Percentiles rank a stretch among this genome's conserved stretches.
Evolutionary conservation across 2,888 invertebrate species (phyloP).

Genomic region (Synergus itoensis): DNA sequence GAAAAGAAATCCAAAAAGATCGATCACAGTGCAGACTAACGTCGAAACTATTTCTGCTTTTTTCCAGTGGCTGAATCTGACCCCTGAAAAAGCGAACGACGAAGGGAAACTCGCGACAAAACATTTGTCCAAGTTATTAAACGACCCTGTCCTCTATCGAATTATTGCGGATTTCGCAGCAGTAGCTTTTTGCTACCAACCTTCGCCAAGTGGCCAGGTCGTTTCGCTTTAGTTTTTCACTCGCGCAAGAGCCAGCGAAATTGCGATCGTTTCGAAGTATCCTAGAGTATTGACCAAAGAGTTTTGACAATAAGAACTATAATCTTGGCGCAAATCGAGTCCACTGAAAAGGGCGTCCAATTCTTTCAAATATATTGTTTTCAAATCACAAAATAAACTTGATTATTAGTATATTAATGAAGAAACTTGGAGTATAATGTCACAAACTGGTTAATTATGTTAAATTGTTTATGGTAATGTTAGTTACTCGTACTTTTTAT

Average conservation of each 20-base stretch:
- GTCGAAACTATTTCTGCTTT: constrained; percentile 26
- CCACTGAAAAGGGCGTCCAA: background rate
- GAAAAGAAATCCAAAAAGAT: background rate
- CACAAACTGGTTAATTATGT: background rate
- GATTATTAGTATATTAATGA: background rate
- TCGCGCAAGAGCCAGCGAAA: constrained; percentile 51
- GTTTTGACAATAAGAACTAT: constrained; percentile 46
- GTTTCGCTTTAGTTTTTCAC: constrained; percentile 42
- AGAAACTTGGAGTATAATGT: background rate
- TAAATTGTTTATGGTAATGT: background rate
- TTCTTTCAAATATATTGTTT: constrained; percentile 16
- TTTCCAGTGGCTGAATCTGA: constrained; percentile 20
- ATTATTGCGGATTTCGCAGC: constrained; percentile 57
- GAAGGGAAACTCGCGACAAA: constrained; percentile 51
- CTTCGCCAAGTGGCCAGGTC: constrained; percentile 48
- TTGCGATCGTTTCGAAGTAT: constrained; percentile 59
- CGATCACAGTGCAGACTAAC: background rate
- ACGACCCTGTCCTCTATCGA: constrained; percentile 54
- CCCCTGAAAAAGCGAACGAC: constrained; percentile 31
- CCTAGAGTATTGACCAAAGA: constrained; percentile 56
- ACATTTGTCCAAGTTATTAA: constrained; percentile 62
- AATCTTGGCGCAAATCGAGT: constrained; percentile 32
- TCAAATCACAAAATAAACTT: background rate
- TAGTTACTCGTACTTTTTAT: background rate
- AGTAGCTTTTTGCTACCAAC: constrained; percentile 54